Conservation (phyloP, 2,888 invertebrate genomes). For the Acanthococcus lagerstroemiae region DNA sequence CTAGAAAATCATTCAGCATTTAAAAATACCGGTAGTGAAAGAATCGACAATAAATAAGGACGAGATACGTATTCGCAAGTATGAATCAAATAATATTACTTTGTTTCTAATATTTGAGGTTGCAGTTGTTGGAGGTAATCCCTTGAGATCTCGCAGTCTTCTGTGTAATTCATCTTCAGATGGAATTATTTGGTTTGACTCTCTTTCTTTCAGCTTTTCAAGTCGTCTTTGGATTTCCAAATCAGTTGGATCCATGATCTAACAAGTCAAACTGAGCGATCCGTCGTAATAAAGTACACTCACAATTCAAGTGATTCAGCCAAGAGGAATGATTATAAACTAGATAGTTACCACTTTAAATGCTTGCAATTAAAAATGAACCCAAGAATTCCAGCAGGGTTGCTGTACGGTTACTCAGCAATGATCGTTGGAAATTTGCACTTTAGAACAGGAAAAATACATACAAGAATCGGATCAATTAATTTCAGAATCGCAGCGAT, state of each 20-base stretch:
- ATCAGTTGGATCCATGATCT: constrained; percentile 8
- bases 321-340: too few species aligned
- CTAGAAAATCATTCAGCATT: not conserved
- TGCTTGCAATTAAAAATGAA: too few species aligned
- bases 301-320: too few species aligned
- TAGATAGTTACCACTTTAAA: too few species aligned
- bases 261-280: not conserved
- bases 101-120: not conserved
- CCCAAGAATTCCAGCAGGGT: too few species aligned
- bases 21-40: not conserved
- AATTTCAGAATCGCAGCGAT: too few species aligned
- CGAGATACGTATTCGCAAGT: not conserved
- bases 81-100: not conserved
- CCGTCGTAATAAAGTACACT: too few species aligned
- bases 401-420: too few species aligned
- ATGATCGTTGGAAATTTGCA: too few species aligned
- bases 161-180: not conserved
- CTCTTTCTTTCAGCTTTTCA: constrained; percentile 8
- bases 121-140: not conserved
- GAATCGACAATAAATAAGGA: not conserved
- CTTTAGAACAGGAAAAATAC: too few species aligned
- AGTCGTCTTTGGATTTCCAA: constrained; percentile 8
- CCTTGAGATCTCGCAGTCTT: constrained; percentile 9
- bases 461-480: too few species aligned
- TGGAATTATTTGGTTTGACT: not conserved